These are phyloP conservation scores for Ursus arctos DNA, from an alignment of 2,113 vertebrate species.

Conservation along the genomic window DNA sequence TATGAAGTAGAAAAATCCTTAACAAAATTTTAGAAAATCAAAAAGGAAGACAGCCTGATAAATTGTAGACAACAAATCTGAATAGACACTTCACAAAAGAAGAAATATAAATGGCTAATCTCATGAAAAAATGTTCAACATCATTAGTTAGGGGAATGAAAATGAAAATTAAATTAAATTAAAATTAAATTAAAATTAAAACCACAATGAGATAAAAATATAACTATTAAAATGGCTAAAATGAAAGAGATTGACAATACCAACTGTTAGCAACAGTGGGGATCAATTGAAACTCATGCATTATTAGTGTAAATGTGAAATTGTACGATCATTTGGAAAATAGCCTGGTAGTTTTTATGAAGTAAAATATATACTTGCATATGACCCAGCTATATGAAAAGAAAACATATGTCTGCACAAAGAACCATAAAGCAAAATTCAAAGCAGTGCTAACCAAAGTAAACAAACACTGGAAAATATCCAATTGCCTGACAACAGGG, in stretches of 20 bases:
- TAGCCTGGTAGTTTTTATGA: background rate
- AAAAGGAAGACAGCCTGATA: background rate
- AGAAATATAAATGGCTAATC: background rate
- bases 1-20: background rate
- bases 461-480: background rate
- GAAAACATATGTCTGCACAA: background rate
- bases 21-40: background rate
- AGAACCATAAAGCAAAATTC: background rate
- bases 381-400: background rate
- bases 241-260: background rate
- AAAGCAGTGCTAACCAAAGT: background rate
- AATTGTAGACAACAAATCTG: background rate
- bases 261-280: background rate
- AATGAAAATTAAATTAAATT: background rate
- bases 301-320: background rate
- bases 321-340: background rate
- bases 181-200: background rate
- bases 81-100: background rate
- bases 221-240: background rate
- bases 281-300: background rate
- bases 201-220: background rate
- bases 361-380: background rate
- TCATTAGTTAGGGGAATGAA: background rate
- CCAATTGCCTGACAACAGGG: background rate
- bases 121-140: background rate